phyloP scores from a whole-genome alignment of 2,888 invertebrate genomes.

The Napeogenes inachia region DNA sequence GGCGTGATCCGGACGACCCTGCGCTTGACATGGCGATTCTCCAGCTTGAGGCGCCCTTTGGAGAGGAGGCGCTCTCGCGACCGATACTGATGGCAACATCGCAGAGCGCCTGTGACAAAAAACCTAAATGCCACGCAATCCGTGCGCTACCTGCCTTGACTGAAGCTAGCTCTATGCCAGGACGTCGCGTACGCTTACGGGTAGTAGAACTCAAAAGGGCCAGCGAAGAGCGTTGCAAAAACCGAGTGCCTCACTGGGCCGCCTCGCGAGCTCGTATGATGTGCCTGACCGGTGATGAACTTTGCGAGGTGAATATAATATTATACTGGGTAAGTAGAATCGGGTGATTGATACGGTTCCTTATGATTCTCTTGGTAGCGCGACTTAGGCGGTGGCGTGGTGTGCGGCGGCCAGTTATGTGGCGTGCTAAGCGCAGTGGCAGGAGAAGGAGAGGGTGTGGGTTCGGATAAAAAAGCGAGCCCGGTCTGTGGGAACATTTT shows the following conservation, averaged over 20 bases:
- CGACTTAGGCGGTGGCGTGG: slow-evolving; percentile 59
- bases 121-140: slow-evolving; percentile 43
- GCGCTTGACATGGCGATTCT: slow-evolving; percentile 49
- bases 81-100: slow-evolving; percentile 52
- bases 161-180: slow-evolving; percentile 7
- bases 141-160: slow-evolving; percentile 32
- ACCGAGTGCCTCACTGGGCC: slow-evolving; percentile 41
- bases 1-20: slow-evolving; percentile 31
- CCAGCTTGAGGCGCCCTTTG: slow-evolving; percentile 53
- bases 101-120: slow-evolving; percentile 34
- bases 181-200: slow-evolving; percentile 32
- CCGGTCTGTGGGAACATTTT: slow-evolving; percentile 44
- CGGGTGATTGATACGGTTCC: too few relatives aligned
- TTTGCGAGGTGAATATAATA: slow-evolving; percentile 44
- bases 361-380: slow-evolving; percentile 34
- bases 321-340: not conserved
- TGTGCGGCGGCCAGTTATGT: slow-evolving; percentile 60
- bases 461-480: slow-evolving; percentile 20
- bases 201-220: slow-evolving; percentile 31
- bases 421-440: slow-evolving; percentile 47
- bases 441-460: slow-evolving; percentile 18
- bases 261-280: slow-evolving; percentile 41
- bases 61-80: slow-evolving; percentile 38
- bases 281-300: slow-evolving; percentile 48
- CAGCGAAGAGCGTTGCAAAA: slow-evolving; percentile 35